Percentiles rank a stretch among this genome's conserved stretches.
Evolutionary conservation across 2,113 vertebrate species (phyloP).

Genomic region (Nematolebias whitei): DNA sequence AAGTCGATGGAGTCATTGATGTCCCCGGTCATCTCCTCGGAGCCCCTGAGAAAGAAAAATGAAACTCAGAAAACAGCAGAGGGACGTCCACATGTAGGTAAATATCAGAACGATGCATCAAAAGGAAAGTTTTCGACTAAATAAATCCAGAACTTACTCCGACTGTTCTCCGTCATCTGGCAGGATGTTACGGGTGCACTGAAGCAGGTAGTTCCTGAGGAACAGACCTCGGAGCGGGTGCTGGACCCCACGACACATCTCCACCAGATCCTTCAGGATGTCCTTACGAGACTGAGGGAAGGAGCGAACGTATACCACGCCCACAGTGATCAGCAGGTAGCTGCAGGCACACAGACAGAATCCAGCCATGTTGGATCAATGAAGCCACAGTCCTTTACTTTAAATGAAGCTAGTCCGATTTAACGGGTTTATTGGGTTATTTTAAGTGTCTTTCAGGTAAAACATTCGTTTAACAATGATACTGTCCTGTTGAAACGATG

Average conservation of each 20-base stretch:
- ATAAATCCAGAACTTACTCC: constrained; percentile 88
- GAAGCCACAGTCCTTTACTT: too few species aligned
- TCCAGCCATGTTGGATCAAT: too few species aligned
- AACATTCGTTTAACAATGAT: too few species aligned
- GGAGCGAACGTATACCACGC: constrained; percentile 97
- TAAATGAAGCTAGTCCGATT: too few species aligned
- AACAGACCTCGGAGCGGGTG: constrained; percentile 96
- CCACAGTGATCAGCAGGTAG: constrained; percentile 96
- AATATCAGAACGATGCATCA: too few species aligned
- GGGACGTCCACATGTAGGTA: neutral
- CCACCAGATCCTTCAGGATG: constrained; percentile 98
- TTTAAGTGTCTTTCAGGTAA: too few species aligned
- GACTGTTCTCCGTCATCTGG: constrained; percentile 95
- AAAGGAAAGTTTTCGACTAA: too few species aligned
- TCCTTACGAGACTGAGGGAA: constrained; percentile 99
- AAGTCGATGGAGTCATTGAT: constrained; percentile 98
- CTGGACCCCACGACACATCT: constrained; percentile 99
- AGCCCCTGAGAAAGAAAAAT: constrained; percentile 56
- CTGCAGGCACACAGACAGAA: constrained; percentile 67
- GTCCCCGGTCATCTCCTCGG: constrained; percentile 96
- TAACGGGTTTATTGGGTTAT: too few species aligned
- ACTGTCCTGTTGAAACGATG: too few species aligned
- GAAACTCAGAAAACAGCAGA: too few species aligned
- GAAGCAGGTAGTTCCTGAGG: constrained; percentile 95
- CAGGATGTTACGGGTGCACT: constrained; percentile 97